Base-by-base conservation (phyloP, 2,888 invertebrate species). In the Lithophane leautieri region DNA sequence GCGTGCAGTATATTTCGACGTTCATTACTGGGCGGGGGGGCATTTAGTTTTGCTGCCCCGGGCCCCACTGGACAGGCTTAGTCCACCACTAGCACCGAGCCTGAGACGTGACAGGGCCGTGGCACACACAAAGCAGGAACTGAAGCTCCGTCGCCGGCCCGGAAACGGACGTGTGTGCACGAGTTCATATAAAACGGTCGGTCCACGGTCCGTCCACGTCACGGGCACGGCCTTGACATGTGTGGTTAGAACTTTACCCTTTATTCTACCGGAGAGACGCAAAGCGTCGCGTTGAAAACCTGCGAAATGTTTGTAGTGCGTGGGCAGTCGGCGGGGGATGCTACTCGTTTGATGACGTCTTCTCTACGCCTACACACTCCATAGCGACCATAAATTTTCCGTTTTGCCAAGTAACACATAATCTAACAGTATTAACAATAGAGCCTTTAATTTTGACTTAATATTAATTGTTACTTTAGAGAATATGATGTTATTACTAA, bases 361-460 rank as follows among this genome's bases (percentile, higher is more conserved):
- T 34, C 54, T 66, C 56, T 22, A 54, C 80, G 71, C 83, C 80
- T 40, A 78, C 80, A 22, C 34, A 34, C 62, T 80, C 22, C 44
- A 54, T 40, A 61, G n/a, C 61, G 22, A 50, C 19, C 28, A 50
- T 65, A 40, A 28, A 40, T 14, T 40, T 28, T 16, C 11, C 28
- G 54, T 66, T 60, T 28, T 42, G 16, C 34, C 34, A 56, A 25
- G 11, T 14, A 7, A 52, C 50, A 63, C 73, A 52, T 9, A 50
- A 44, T 56, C 22, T 28, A 69, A 61, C 81, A 84, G 82, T 82
- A 82, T 82, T 82, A 84, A 81, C 79, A 50, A 42, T 50, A 63
- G 7, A 70, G 19, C 73, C 54, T 60, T 79, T 69, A 58, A 75
- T 68, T 73, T 84, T 80, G 70, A 81, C 81, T 68, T n/a, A 54